Conservation (phyloP, 2,797 vertebrate species). For the Triplophysa yarkandensis region DNA sequence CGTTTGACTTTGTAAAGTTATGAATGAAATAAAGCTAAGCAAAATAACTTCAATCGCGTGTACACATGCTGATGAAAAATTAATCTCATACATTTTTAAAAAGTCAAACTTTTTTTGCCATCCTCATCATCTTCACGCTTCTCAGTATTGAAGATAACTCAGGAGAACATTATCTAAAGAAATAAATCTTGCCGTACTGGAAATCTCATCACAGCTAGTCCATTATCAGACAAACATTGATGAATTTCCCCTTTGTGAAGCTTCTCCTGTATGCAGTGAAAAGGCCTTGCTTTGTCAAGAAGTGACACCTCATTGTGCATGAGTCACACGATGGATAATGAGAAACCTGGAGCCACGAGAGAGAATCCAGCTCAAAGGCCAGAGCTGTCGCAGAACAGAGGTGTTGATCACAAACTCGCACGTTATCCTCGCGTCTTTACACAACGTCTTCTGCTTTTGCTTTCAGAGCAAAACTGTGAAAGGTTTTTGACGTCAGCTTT, state of each 20-base stretch:
- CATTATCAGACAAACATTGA: constrained; percentile 66
- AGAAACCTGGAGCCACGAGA: constrained; percentile 45
- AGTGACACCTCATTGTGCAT: constrained; percentile 63
- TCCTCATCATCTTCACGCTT: background rate
- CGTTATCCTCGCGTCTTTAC: background rate
- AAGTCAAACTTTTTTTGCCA: background rate
- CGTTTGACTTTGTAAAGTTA: no score
- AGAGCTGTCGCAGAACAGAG: background rate
- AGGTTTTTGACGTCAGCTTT: background rate
- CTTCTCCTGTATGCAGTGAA: constrained; percentile 51
- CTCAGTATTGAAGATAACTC: constrained; percentile 52
- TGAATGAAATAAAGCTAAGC: no score
- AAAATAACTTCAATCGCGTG: background rate
- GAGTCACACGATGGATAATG: constrained; percentile 55
- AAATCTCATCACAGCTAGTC: constrained; percentile 61
- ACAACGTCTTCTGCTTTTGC: background rate
- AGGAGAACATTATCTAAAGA: constrained; percentile 60
- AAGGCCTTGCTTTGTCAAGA: constrained; percentile 63
- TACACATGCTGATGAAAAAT: background rate
- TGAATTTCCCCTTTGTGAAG: constrained; percentile 54
- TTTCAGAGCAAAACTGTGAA: background rate
- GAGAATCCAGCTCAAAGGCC: constrained; percentile 27
- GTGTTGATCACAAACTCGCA: background rate
- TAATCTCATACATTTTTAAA: background rate
- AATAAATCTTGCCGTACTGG: constrained; percentile 55